Evolutionary conservation across 2,888 invertebrate genomes (phyloP), one percentile per base, ranked within the genome.

Genomic region (Agrochola macilenta): DNA sequence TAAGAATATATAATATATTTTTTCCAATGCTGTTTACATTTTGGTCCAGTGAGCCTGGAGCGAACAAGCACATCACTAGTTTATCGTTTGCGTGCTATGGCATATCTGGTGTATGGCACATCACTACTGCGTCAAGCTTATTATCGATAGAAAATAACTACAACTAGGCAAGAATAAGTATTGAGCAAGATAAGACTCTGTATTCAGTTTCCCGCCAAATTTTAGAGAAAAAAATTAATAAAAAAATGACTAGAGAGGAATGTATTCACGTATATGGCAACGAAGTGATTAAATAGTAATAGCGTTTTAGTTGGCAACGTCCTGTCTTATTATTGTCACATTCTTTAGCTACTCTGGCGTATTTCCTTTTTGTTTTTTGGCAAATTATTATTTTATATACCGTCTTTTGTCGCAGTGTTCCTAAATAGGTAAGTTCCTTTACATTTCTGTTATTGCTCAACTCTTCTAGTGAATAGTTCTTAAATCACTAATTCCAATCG

Each of bases 171-270:
- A 95, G 94, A 95, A 91, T 89, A 92, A 93, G 93, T 93, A 93
- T 95, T 96, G 96, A 96, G 96, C 96, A 95, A 95, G 94, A 93
- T 91, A 89, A 93, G 90, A 93, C 92, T 93, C 90, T 91, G 90
- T 90, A 89, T 91, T 86, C 63, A 86, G 86, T 79, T 89, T 92
- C 91, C 91, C 92, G 93, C 92, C 92, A 91, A 93, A 92, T 90
- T 83, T 84, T 86, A 88, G 60, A 78, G 82, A 78, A 83, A 80
- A 79, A 35, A 79, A 79, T 79, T 74, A 85, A 8, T 43, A 35
- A 60, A n/a, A 90, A 93, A 95, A 95, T 96, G 96, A 96, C 96
- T 96, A 96, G 96, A 96, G 90, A 94, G 96, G 95, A 96, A 96
- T 96, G 96, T 95, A 91, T 93, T 89, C 80, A 82, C 88, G 92